A percentile compares a stretch with the other conserved stretches of the same genome.
Conservation (phyloP, 2,113 vertebrate species). For the Nothoprocta pentlandii region DNA sequence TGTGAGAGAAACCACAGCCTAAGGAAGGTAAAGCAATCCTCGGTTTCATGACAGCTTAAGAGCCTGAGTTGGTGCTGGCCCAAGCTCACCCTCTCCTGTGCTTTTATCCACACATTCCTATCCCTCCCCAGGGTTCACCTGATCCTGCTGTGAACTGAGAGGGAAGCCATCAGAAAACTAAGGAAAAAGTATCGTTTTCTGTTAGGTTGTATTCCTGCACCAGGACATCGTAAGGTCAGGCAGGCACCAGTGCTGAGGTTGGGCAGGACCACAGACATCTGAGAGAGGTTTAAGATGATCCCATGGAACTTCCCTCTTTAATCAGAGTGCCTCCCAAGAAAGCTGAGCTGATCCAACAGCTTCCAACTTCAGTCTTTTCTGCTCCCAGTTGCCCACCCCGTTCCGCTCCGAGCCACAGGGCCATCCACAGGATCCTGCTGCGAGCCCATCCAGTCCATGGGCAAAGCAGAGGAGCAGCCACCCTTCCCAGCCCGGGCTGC, state of each 20-base stretch:
- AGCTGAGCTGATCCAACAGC: background rate
- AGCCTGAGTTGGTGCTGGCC: background rate
- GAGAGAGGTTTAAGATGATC: background rate
- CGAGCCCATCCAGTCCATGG: background rate
- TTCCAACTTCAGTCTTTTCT: too few relatives aligned
- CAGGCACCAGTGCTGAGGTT: background rate
- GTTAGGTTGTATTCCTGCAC: background rate
- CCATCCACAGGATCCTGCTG: background rate
- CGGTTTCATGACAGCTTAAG: background rate
- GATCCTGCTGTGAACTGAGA: conserved; percentile 6
- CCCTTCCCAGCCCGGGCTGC: background rate
- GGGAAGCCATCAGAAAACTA: background rate
- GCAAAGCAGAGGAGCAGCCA: background rate
- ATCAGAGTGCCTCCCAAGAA: background rate
- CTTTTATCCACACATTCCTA: background rate
- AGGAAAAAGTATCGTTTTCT: background rate
- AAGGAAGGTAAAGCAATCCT: background rate
- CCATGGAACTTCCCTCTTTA: background rate
- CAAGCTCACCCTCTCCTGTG: background rate
- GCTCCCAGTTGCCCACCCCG: too few relatives aligned
- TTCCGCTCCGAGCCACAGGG: background rate
- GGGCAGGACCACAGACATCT: background rate
- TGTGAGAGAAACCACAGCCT: background rate
- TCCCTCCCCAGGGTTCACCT: conserved; percentile 9
- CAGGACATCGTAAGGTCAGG: background rate